Evolutionary conservation across 2,113 vertebrate species (phyloP).

Genomic region (Globicephala melas): DNA sequence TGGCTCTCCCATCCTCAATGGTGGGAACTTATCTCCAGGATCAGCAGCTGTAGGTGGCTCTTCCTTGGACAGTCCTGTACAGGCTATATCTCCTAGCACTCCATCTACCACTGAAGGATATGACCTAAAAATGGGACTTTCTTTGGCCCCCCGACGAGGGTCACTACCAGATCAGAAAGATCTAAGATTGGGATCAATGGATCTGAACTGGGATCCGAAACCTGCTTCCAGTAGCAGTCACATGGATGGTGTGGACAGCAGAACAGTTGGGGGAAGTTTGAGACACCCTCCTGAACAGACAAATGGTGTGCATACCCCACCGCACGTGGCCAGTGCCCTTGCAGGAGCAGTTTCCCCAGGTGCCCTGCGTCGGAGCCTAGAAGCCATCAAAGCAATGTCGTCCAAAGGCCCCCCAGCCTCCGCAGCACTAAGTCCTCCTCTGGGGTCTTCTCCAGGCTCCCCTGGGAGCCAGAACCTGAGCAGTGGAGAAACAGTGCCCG

Average conservation of each 20-base stretch:
- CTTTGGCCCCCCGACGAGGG: constrained; percentile 73
- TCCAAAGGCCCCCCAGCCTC: constrained; percentile 79
- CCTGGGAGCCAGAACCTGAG: constrained; percentile 81
- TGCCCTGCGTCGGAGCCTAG: constrained; percentile 91
- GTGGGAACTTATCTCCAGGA: constrained; percentile 89
- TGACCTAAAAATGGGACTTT: constrained; percentile 77
- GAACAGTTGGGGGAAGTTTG: constrained; percentile 65
- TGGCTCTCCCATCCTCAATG: constrained; percentile 91
- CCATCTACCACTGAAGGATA: constrained; percentile 80
- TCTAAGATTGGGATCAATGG: constrained; percentile 81
- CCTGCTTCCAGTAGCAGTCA: constrained; percentile 67
- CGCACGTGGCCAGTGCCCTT: constrained; percentile 83
- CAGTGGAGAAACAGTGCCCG: constrained; percentile 79
- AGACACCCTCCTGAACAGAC: constrained; percentile 87
- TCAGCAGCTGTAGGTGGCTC: constrained; percentile 63
- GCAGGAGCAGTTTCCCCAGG: constrained; percentile 92
- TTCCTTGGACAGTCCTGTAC: constrained; percentile 88
- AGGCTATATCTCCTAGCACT: constrained; percentile 87
- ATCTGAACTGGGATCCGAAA: constrained; percentile 90
- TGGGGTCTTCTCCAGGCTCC: constrained; percentile 81
- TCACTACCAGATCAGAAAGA: constrained; percentile 85
- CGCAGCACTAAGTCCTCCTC: constrained; percentile 78
- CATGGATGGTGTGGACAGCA: constrained; percentile 71
- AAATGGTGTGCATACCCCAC: constrained; percentile 91
- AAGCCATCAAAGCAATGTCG: constrained; percentile 91